Conservation (phyloP, 2,888 invertebrate genomes). For the Aphidoletes aphidimyza region DNA sequence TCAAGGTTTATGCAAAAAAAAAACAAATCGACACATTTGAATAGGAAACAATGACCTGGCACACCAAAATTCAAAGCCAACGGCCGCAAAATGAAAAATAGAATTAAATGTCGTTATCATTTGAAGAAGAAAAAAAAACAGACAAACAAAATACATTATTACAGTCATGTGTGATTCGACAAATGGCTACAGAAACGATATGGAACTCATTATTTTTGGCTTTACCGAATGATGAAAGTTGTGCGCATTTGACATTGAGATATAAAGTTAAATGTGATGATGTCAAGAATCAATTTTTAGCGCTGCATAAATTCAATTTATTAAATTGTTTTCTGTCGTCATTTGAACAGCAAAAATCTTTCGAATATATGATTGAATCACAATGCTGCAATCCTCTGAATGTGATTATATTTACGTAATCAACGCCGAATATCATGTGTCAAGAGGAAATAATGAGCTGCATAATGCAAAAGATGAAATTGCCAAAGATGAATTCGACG, state of each 20-base stretch:
- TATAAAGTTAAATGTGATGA: neutral
- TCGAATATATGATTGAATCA: too few species aligned
- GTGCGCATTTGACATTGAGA: slow-evolving; percentile 40
- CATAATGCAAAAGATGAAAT: neutral
- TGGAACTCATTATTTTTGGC: neutral
- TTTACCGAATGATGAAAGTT: neutral
- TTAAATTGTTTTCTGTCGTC: neutral
- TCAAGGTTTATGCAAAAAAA: neutral
- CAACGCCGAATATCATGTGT: neutral
- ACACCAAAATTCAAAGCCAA: too few species aligned
- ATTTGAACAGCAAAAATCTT: too few species aligned
- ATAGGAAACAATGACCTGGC: too few species aligned
- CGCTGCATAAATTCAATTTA: neutral
- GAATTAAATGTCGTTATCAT: neutral
- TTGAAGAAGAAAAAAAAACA: neutral
- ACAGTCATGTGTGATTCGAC: too few species aligned
- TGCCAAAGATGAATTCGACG: neutral
- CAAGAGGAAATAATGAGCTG: neutral
- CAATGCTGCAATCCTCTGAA: neutral
- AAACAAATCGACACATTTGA: neutral
- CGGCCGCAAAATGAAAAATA: neutral
- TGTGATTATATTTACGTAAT: neutral
- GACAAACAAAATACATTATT: neutral
- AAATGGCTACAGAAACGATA: neutral
- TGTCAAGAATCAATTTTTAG: slow-evolving; percentile 13